phyloP scores from a whole-genome alignment of 2,888 invertebrate species.

The Tridacna gigas region DNA sequence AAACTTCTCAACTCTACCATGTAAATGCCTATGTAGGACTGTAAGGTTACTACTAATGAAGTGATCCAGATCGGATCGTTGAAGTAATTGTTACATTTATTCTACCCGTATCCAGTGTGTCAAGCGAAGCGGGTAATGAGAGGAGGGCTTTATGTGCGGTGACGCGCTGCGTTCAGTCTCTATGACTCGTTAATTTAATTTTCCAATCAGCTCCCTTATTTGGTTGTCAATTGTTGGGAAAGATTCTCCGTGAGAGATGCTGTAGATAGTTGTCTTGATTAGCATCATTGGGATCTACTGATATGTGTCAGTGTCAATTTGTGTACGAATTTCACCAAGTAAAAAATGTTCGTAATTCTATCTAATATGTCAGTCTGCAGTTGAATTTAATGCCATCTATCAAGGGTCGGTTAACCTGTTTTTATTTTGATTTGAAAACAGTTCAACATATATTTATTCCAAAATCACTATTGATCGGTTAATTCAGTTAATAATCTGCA shows the following conservation, averaged over 20 bases:
- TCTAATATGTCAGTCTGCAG: too few species aligned
- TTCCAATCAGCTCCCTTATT: slow-evolving; percentile 59
- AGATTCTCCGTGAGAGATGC: slow-evolving; percentile 31
- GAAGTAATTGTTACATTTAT: not conserved
- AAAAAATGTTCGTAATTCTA: too few species aligned
- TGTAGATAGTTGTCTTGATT: slow-evolving; percentile 36
- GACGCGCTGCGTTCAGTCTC: slow-evolving; percentile 29
- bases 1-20: too few species aligned
- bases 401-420: too few species aligned
- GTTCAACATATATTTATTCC: too few species aligned
- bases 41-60: not conserved
- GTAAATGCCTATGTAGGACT: too few species aligned
- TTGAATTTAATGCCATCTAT: too few species aligned
- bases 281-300: slow-evolving; percentile 4
- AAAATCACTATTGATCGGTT: slow-evolving; percentile 1
- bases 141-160: slow-evolving; percentile 33
- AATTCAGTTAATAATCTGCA: slow-evolving; percentile 2
- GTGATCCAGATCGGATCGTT: slow-evolving; percentile 10
- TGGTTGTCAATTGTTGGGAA: slow-evolving; percentile 41
- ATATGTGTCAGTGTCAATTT: not conserved
- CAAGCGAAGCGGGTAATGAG: slow-evolving; percentile 48
- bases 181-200: slow-evolving; percentile 50
- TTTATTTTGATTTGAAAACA: too few species aligned
- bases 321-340: too few species aligned
- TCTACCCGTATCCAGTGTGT: slow-evolving; percentile 18